Evolutionary conservation across 2,797 vertebrate genomes (phyloP).

Genomic region (Hephaestus fuliginosus): DNA sequence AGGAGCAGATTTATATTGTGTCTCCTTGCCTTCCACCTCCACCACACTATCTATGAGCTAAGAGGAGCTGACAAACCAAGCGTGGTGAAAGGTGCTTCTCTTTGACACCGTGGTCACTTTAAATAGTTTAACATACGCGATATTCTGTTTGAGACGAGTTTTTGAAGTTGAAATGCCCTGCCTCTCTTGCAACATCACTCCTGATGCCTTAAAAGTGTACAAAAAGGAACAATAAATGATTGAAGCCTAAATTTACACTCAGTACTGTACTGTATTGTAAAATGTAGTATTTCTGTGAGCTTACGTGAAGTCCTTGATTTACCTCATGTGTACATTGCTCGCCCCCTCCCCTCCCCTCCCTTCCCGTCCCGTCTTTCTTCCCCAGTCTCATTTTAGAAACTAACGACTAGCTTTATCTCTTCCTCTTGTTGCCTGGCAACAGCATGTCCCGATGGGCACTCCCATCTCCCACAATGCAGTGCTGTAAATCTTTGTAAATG

Average conservation of each 20-base stretch:
- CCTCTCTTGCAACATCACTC: slow-evolving; percentile 49
- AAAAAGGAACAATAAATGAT: slow-evolving; percentile 81
- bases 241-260: slow-evolving; percentile 66
- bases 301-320: slow-evolving; percentile 69
- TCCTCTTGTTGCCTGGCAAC: slow-evolving; percentile 83
- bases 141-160: slow-evolving; percentile 32
- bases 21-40: slow-evolving; percentile 60
- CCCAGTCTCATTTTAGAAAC: slow-evolving; percentile 82
- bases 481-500: slow-evolving; percentile 96
- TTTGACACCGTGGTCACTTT: slow-evolving; percentile 65
- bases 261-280: slow-evolving; percentile 75
- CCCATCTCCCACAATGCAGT: slow-evolving; percentile 86
- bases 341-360: slow-evolving; percentile 24
- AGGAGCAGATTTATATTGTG: slow-evolving; percentile 57
- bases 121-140: slow-evolving; percentile 56
- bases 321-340: slow-evolving; percentile 76
- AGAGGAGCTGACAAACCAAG: slow-evolving; percentile 51
- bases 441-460: slow-evolving; percentile 78
- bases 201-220: slow-evolving; percentile 67
- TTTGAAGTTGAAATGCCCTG: slow-evolving; percentile 38
- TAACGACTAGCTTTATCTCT: slow-evolving; percentile 81
- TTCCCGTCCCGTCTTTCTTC: slow-evolving; percentile 58
- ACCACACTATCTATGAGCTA: slow-evolving; percentile 54
- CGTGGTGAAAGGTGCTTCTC: slow-evolving; percentile 64
- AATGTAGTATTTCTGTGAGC: slow-evolving; percentile 69